phyloP scores from a whole-genome alignment of 1,140 invertebrate genomes.

The Lordiphosa clarofinis region DNA sequence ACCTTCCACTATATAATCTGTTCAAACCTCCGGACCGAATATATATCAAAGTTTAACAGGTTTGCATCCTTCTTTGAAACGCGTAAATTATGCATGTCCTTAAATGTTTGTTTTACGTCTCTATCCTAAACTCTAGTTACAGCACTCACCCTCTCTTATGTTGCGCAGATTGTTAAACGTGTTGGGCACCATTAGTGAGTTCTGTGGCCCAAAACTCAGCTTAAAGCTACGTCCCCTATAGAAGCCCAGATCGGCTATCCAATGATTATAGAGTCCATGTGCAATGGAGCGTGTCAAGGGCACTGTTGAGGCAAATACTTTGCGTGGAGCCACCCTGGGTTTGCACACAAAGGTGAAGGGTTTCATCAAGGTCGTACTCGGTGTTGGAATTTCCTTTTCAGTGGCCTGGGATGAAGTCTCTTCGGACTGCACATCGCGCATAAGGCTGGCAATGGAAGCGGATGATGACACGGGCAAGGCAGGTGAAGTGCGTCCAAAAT shows the following conservation, averaged over 20 bases:
- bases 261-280: slow-evolving; percentile 80
- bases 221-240: slow-evolving; percentile 86
- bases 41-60: too few relatives aligned
- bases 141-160: slow-evolving; percentile 34
- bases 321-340: slow-evolving; percentile 75
- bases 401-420: slow-evolving; percentile 48
- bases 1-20: too few relatives aligned
- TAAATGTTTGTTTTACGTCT: too few relatives aligned
- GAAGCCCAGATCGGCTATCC: slow-evolving; percentile 84
- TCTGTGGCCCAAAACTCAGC: slow-evolving; percentile 87
- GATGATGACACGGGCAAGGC: slow-evolving; percentile 51
- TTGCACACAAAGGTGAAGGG: slow-evolving; percentile 55
- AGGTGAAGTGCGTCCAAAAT: slow-evolving; percentile 48
- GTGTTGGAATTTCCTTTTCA: slow-evolving; percentile 16
- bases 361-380: slow-evolving; percentile 10
- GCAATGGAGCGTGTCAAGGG: slow-evolving; percentile 80
- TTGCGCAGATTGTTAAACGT: slow-evolving; percentile 54
- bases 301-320: slow-evolving; percentile 79
- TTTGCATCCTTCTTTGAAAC: too few relatives aligned
- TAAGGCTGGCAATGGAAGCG: slow-evolving; percentile 53
- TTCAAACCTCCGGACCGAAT: too few relatives aligned
- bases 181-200: slow-evolving; percentile 81
- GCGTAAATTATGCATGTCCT: too few relatives aligned
- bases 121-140: too few relatives aligned
- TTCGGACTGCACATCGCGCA: slow-evolving; percentile 49